Base-by-base conservation (phyloP, 2,797 vertebrate species). In the Threskiornis aethiopicus region DNA sequence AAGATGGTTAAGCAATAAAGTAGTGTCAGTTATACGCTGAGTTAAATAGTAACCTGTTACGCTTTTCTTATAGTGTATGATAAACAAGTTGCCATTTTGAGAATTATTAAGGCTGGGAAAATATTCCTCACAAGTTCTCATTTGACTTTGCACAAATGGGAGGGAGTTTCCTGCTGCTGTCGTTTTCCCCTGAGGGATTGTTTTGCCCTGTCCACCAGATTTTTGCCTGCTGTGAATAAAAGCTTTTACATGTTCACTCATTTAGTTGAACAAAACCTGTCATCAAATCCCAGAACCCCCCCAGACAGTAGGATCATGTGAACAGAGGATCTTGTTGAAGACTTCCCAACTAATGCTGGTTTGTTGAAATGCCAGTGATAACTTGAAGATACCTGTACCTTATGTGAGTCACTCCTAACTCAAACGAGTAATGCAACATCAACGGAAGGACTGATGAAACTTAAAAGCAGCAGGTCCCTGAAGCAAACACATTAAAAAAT, bases 81-180 rank as follows among this genome's bases (percentile, higher is more conserved):
- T 62, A 93, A 79, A 72, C 58, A 93, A 92, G 77, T 80, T 86
- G 41, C 67, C 85, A 59, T 91, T 94, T 96, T 81, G 88, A 91
- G 97, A 95, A 92, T 89, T 80, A 89, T 28, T 54, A 55, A 89
- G 62, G 61, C 77, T 95, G 85, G 39, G 85, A 93, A 96, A 95
- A 70, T 72, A 47, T 57, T 95, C 89, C 66, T 86, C 37, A 37
- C 25, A 76, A 79, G 29, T 94, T 77, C 77, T 96, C 70, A 73
- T 94, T 95, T 93, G 89, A 71, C 66, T 93, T 41, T 75, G 77
- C 42, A 65, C 47, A 93, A 62, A 49, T 65, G 78, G 54, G 78
- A 86, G 37, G 67, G 69, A 78, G 57, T 90, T 98, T 96, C 52
- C 85, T 70, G 76, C 84, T 33, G 39, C 52, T 90, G 19, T 80